Conservation (phyloP, 2,113 vertebrate genomes). For the Naja naja region DNA sequence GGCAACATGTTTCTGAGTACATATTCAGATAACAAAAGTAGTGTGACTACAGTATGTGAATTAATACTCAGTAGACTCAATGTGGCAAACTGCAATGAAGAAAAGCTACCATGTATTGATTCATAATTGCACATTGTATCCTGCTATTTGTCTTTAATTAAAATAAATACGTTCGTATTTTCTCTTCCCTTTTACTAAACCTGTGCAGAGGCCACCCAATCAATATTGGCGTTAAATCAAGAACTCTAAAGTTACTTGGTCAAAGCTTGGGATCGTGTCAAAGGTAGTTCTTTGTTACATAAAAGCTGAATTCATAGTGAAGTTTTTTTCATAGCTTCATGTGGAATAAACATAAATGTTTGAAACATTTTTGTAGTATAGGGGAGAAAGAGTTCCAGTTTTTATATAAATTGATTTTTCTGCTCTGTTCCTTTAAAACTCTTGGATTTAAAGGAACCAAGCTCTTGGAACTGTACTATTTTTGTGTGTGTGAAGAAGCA, state of each 20-base stretch:
- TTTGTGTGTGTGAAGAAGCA: not conserved
- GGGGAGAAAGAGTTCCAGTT: not conserved
- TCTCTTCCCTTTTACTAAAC: not conserved
- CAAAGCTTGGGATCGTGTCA: not conserved
- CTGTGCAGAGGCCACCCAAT: not conserved
- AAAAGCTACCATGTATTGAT: not conserved
- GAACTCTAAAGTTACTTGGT: not conserved
- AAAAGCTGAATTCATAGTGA: not conserved
- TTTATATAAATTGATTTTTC: not conserved
- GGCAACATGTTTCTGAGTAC: not conserved
- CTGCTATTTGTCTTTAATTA: not conserved
- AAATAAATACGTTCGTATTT: not conserved
- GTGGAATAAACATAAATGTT: not conserved
- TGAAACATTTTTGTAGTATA: not conserved
- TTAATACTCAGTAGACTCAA: not conserved
- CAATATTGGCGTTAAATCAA: not conserved
- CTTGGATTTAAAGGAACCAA: not conserved
- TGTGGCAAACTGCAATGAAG: not conserved
- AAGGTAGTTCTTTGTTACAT: not conserved
- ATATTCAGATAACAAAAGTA: not conserved
- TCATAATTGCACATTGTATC: not conserved
- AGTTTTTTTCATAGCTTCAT: not conserved
- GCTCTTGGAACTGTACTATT: not conserved
- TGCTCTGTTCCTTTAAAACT: not conserved
- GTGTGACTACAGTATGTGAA: not conserved